Evolutionary conservation across 2,888 invertebrate genomes (phyloP).

Genomic region (Apamea sordens): DNA sequence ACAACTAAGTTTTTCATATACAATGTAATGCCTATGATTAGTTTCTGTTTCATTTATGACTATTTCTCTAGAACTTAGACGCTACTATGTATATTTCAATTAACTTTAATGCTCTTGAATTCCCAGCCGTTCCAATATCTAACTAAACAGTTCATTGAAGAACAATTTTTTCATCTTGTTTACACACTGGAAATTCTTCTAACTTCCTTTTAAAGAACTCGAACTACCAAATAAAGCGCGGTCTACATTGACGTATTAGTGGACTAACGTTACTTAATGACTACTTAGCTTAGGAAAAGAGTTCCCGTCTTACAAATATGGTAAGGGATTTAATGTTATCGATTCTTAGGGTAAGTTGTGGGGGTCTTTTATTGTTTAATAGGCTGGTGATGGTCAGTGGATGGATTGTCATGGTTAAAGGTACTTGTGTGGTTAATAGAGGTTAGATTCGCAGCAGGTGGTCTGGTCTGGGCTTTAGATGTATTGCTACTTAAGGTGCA

Average conservation of each 20-base stretch:
- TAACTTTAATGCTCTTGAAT: constrained; percentile 10
- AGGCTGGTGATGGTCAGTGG: constrained; percentile 16
- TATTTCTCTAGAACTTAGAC: not conserved
- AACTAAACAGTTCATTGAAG: constrained; percentile 46
- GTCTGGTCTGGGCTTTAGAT: constrained; percentile 11
- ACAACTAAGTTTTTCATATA: not conserved
- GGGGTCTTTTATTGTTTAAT: constrained; percentile 52
- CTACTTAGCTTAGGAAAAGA: constrained; percentile 66
- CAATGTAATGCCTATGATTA: not conserved
- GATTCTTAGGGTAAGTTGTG: constrained; percentile 48
- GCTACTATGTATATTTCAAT: not conserved
- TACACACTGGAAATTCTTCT: constrained; percentile 42
- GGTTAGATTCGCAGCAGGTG: constrained; percentile 27
- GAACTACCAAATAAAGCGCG: constrained; percentile 66
- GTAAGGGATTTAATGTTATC: constrained; percentile 59
- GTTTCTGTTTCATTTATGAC: not conserved
- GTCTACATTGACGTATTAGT: constrained; percentile 73
- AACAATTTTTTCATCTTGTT: constrained; percentile 41
- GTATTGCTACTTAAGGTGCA: constrained; percentile 9
- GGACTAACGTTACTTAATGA: constrained; percentile 78
- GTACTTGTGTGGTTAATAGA: constrained; percentile 7
- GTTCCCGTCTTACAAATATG: constrained; percentile 60
- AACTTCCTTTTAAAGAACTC: constrained; percentile 48
- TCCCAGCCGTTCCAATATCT: constrained; percentile 39
- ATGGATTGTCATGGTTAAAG: constrained; percentile 25